Base-by-base conservation (phyloP, 2,888 invertebrate genomes). In the Dynastes hyllus region DNA sequence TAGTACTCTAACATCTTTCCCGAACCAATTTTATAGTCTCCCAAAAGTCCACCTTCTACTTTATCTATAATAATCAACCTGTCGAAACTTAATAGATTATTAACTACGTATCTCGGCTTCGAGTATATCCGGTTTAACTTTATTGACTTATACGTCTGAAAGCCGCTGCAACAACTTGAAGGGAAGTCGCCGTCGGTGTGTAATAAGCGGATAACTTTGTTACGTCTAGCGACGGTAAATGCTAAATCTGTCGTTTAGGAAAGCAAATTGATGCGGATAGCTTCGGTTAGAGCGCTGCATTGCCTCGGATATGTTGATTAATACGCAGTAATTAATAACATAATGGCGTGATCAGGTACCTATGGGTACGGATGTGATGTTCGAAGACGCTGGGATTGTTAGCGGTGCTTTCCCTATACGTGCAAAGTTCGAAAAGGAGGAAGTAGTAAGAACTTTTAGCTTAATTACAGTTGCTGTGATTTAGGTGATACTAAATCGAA, bases 211-310 rank as follows among this genome's bases (percentile, higher is more conserved):
- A 73, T 73, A 71, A 71, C 71, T 71, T 55, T 40, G 73, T 58
- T 73, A 55, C 58, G n/a, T 58, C 58, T 73, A 55, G 40, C 8
- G 45, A 45, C 2, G 45, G 11, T 11, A 13, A 27, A 9, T 22
- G 67, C 27, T 73, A 73, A 73, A 73, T 40, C 58, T 58, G 40
- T 40, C 73, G 58, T 58, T 73, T 58, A 22, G 37, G n/a, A 22
- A n/a, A 73, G 58, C 40, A 73, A 73, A 73, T 73, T 55, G 58
- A 73, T 55, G 73, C 45, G 73, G 58, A 73, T 73, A 22, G 73
- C 40, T 73, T 73, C 58, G 40, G 73, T 73, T 40, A 58, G 11
- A 45, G 73, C 40, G 58, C 73, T 40, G 58, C 58, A 73, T 61
- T 37, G 22, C 58, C 58, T 16, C 58, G 58, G 55, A 37, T 40